Base-by-base conservation (phyloP, 1,140 invertebrate species). In the Megathymus violae region DNA sequence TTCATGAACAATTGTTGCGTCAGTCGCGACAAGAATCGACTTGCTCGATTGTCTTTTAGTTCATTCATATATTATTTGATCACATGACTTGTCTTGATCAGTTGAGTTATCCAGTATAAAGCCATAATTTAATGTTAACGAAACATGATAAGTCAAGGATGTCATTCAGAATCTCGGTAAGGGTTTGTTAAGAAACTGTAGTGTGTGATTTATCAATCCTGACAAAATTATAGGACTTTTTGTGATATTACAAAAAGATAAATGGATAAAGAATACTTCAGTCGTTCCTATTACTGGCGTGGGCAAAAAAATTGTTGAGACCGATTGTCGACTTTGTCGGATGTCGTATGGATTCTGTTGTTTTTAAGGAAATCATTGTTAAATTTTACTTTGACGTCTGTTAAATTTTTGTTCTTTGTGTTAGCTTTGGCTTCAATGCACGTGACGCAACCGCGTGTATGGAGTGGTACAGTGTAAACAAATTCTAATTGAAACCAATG, bases 401-500 rank as follows among this genome's bases (percentile, higher is more conserved):
- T 15, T 48, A 27, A 27, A 48, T 14, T 4, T 25, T 2, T 17
- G 4, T 51, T 17, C 31, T 51, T 36, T 51, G 31, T 48, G 10
- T 14, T 36, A 3, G 9, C 10, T 3, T 36, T 31, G 46, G 13
- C 27, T 17, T 17, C 31, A 19, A 54, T 46, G 27, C 11, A 50
- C 31, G 54, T 66, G 16, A n/a, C 27, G 4, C 7, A 9, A 31
- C 27, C 9, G 27, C 27, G 27, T 31, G 3, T 31, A 31, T 7
- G 27, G 27, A 31, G 9, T 31, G 4, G 27, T 31, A n/a, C n/a
- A 59, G 41, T 65, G 54, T 67, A 65, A 65, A 69, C 63, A 66
- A 40, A 22, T 43, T 31, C 9, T 72, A 64, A 80, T 78, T 66
- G 64, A 66, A 74, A 74, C 68, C 61, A 76, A 71, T 74, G 61